Percentiles rank a stretch among this genome's conserved stretches.
phyloP scores from a whole-genome alignment of 2,797 vertebrate species.

The Sibirionetta formosa region DNA sequence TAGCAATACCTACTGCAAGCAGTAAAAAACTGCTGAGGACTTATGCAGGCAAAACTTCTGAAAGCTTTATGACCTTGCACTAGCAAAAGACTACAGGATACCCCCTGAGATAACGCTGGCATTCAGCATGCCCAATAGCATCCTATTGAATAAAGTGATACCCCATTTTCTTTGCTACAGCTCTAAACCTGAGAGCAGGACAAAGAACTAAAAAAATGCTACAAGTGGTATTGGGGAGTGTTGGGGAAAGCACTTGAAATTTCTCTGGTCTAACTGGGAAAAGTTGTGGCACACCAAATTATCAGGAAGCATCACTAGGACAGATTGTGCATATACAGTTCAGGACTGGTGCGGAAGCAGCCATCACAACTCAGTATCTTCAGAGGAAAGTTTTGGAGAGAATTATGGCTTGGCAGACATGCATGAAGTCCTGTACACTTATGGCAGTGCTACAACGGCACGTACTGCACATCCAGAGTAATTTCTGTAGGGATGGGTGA shows the following conservation, averaged over 20 bases:
- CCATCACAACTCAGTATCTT: constrained; percentile 34
- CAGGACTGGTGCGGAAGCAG: constrained; percentile 70
- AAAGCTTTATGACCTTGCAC: neutral
- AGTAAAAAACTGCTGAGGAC: constrained; percentile 35
- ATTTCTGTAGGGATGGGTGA: constrained; percentile 66
- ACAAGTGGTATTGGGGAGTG: neutral
- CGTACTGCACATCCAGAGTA: constrained; percentile 36
- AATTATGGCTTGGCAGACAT: constrained; percentile 50
- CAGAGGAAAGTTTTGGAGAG: constrained; percentile 48
- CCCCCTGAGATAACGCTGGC: neutral
- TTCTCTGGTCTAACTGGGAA: constrained; percentile 34
- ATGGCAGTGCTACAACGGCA: constrained; percentile 43
- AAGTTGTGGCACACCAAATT: constrained; percentile 21
- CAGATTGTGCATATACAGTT: constrained; percentile 66
- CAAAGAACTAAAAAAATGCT: constrained; percentile 19
- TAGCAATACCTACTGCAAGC: neutral
- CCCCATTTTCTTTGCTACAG: neutral
- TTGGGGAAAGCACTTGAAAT: neutral
- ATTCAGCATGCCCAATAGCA: constrained; percentile 1
- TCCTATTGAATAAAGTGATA: constrained; percentile 39
- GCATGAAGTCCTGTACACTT: constrained; percentile 57
- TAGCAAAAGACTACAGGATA: constrained; percentile 4
- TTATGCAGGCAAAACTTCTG: neutral
- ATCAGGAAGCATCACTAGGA: constrained; percentile 42
- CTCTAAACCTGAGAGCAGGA: constrained; percentile 42